Percentiles rank a stretch among this genome's conserved stretches.
These are phyloP conservation scores for Planococcus citri DNA, from an alignment of 1,140 invertebrate genomes.

Conservation along the genomic window DNA sequence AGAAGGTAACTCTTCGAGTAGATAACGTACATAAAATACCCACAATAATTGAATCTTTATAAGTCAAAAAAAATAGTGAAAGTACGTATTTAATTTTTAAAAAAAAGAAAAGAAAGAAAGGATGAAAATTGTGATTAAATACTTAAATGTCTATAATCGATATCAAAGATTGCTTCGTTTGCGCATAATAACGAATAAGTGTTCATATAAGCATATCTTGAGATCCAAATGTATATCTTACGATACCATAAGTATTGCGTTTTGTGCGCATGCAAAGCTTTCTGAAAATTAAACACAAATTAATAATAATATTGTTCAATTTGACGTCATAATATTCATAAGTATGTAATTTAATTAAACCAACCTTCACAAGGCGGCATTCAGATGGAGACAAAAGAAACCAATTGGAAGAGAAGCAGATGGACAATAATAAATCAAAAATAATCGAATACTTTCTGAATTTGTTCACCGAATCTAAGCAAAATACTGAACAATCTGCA, in stretches of 20 bases:
- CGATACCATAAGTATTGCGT: conserved; percentile 91
- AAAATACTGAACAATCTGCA: conserved; percentile 61
- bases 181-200: conserved; percentile 58
- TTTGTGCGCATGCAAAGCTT: conserved; percentile 70
- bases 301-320: conserved; percentile 20
- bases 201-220: conserved; percentile 81
- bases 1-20: background rate
- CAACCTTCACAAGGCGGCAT: conserved; percentile 31
- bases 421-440: conserved; percentile 67
- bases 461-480: conserved; percentile 69
- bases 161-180: background rate
- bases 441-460: conserved; percentile 75
- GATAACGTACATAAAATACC: background rate
- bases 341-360: background rate
- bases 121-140: background rate
- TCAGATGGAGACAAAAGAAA: conserved; percentile 42
- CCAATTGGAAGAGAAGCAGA: conserved; percentile 58
- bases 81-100: no score
- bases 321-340: background rate
- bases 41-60: background rate
- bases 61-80: background rate
- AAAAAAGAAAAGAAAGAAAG: background rate
- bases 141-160: background rate
- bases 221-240: conserved; percentile 76
- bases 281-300: conserved; percentile 27